A percentile compares a stretch with the other conserved stretches of the same genome.
Evolutionary conservation across 2,888 invertebrate genomes (phyloP).

Genomic region (Caenorhabditis sp.): DNA sequence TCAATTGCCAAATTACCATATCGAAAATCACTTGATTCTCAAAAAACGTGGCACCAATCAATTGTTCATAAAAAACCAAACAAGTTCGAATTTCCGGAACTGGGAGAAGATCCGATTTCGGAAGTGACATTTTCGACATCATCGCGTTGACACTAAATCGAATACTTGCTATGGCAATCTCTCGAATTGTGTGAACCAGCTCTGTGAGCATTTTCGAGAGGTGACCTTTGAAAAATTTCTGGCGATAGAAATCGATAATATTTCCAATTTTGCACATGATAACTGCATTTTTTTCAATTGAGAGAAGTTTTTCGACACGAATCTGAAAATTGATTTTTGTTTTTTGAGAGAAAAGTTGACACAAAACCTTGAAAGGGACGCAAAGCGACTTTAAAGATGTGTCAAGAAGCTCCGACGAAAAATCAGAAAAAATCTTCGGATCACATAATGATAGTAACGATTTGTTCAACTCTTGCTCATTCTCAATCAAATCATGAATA

Average conservation of each 20-base stretch:
- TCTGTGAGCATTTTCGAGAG: slow-evolving; percentile 28
- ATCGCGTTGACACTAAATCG: slow-evolving; percentile 22
- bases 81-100: slow-evolving; percentile 26
- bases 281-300: slow-evolving; percentile 21
- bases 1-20: slow-evolving; percentile 23
- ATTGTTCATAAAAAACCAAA: slow-evolving; percentile 16
- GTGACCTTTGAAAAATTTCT: slow-evolving; percentile 20
- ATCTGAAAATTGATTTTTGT: slow-evolving; percentile 7
- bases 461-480: slow-evolving; percentile 24
- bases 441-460: slow-evolving; percentile 11
- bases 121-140: slow-evolving; percentile 31
- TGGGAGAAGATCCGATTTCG: slow-evolving; percentile 24
- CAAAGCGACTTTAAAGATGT: slow-evolving; percentile 23
- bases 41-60: slow-evolving; percentile 15
- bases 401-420: slow-evolving; percentile 6
- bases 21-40: slow-evolving; percentile 25
- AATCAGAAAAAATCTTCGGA: neutral
- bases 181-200: slow-evolving; percentile 19
- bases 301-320: slow-evolving; percentile 20
- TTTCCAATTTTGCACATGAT: slow-evolving; percentile 30
- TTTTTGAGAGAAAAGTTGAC: too few species aligned
- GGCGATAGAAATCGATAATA: slow-evolving; percentile 22
- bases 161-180: slow-evolving; percentile 28
- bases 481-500: slow-evolving; percentile 32
- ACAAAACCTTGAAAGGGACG: slow-evolving; percentile 28